A percentile compares a stretch with the other conserved stretches of the same genome.
phyloP scores from a whole-genome alignment of 1,140 invertebrate species.

The Drosophila sechellia region DNA sequence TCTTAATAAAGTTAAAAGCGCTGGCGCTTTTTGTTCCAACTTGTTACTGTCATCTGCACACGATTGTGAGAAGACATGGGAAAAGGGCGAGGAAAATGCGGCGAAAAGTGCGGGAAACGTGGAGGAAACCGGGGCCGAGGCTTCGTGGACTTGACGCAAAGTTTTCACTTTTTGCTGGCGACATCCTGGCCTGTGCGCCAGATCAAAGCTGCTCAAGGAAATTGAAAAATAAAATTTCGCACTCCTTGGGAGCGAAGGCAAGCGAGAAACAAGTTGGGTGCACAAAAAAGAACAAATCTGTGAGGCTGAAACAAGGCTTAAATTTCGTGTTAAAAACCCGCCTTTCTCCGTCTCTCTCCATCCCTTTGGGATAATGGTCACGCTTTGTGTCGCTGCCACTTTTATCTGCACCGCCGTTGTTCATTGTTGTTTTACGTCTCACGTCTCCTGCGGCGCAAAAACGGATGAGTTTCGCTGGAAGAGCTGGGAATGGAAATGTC shows the following conservation, averaged over 20 bases:
- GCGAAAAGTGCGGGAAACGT: not conserved
- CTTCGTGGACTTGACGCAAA: slow-evolving; percentile 42
- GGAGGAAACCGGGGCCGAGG: not conserved
- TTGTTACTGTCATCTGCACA: slow-evolving; percentile 76
- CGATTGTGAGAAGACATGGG: not conserved
- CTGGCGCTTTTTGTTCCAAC: slow-evolving; percentile 63
- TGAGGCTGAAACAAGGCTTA: slow-evolving; percentile 25
- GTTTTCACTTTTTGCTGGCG: slow-evolving; percentile 27
- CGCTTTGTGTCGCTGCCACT: slow-evolving; percentile 48
- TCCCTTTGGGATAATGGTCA: slow-evolving; percentile 42
- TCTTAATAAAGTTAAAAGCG: slow-evolving; percentile 79
- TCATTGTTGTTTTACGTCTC: slow-evolving; percentile 29
- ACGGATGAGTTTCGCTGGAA: slow-evolving; percentile 18
- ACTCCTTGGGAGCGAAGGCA: slow-evolving; percentile 38
- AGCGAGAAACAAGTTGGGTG: slow-evolving; percentile 16
- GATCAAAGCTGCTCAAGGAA: slow-evolving; percentile 72
- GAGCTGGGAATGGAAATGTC: slow-evolving; percentile 29
- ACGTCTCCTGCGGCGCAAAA: slow-evolving; percentile 29
- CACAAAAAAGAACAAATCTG: slow-evolving; percentile 31
- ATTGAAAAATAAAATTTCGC: slow-evolving; percentile 69
- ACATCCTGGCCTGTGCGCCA: slow-evolving; percentile 31
- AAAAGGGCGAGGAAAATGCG: too few relatives aligned
- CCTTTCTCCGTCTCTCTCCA: slow-evolving; percentile 5
- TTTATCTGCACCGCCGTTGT: slow-evolving; percentile 28
- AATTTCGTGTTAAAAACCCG: slow-evolving; percentile 49